A percentile compares a stretch with the other conserved stretches of the same genome.
These are phyloP conservation scores for Lineus longissimus DNA, from an alignment of 1,140 invertebrate species.

Conservation along the genomic window DNA sequence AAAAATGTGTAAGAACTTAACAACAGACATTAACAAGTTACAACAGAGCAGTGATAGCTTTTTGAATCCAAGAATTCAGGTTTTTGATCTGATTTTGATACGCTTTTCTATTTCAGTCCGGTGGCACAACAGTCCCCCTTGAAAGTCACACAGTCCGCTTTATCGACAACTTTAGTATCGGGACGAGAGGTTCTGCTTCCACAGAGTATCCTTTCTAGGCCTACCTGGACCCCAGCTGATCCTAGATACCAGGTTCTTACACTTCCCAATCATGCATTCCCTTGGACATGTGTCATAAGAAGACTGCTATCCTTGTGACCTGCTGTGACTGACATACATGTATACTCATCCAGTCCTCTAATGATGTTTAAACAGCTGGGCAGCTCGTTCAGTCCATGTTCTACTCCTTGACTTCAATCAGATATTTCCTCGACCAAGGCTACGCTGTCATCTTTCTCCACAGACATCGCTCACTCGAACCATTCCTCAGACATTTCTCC, in stretches of 20 bases:
- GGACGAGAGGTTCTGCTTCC: conserved; percentile 87
- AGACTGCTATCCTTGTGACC: too few relatives aligned
- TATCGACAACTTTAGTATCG: conserved; percentile 97
- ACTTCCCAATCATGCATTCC: too few relatives aligned
- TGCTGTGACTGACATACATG: too few relatives aligned
- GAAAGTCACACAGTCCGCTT: conserved; percentile 96
- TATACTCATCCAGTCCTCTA: too few relatives aligned
- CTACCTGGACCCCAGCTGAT: not conserved
- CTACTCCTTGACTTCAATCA: conserved; percentile 23
- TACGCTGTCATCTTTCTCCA: conserved; percentile 65
- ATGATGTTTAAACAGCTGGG: too few relatives aligned
- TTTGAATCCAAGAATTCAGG: not conserved
- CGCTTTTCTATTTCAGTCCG: conserved; percentile 61
- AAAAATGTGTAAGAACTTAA: too few relatives aligned
- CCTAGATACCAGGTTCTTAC: too few relatives aligned
- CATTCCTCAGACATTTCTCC: conserved; percentile 81
- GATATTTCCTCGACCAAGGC: conserved; percentile 74
- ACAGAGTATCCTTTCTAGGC: conserved; percentile 67
- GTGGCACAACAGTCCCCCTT: conserved; percentile 92
- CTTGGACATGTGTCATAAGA: too few relatives aligned
- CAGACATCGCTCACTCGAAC: conserved; percentile 75
- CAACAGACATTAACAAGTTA: not conserved
- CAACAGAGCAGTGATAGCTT: not conserved
- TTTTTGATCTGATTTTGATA: not conserved
- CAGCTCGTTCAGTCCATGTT: too few relatives aligned